phyloP scores from a whole-genome alignment of 2,113 vertebrate genomes.

The Spizaetus ornatus region DNA sequence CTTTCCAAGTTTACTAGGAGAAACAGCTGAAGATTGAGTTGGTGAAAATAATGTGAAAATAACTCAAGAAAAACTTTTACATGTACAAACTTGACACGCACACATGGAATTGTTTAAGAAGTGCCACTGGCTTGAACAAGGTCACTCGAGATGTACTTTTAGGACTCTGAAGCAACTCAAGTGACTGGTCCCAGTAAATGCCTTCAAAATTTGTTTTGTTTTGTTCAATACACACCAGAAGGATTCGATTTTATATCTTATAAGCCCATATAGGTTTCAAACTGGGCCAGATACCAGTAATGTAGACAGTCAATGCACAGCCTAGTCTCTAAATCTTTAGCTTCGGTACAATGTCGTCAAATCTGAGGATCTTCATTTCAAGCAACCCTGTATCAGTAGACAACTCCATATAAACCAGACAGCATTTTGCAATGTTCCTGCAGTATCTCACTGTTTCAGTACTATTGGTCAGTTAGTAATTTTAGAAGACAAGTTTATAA shows the following conservation, averaged over 20 bases:
- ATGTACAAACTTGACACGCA: background rate
- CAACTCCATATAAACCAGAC: background rate
- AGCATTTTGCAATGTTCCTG: background rate
- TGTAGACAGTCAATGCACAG: background rate
- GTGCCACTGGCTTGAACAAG: background rate
- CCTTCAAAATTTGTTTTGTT: background rate
- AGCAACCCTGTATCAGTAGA: background rate
- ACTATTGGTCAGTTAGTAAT: background rate
- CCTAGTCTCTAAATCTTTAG: background rate
- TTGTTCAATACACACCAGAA: background rate
- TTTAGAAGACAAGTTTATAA: constrained; percentile 5
- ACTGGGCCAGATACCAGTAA: background rate
- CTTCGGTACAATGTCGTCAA: background rate
- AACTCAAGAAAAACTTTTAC: background rate
- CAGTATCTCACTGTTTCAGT: background rate
- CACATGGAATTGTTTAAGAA: background rate
- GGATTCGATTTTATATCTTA: background rate
- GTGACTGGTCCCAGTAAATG: background rate
- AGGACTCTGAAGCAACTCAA: background rate
- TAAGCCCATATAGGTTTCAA: background rate
- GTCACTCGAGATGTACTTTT: background rate
- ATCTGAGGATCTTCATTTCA: background rate
- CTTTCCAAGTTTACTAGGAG: background rate
- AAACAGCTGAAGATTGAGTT: accelerated
- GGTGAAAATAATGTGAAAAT: background rate